Base-by-base conservation (phyloP, 1,140 invertebrate species). In the Lineus longissimus region DNA sequence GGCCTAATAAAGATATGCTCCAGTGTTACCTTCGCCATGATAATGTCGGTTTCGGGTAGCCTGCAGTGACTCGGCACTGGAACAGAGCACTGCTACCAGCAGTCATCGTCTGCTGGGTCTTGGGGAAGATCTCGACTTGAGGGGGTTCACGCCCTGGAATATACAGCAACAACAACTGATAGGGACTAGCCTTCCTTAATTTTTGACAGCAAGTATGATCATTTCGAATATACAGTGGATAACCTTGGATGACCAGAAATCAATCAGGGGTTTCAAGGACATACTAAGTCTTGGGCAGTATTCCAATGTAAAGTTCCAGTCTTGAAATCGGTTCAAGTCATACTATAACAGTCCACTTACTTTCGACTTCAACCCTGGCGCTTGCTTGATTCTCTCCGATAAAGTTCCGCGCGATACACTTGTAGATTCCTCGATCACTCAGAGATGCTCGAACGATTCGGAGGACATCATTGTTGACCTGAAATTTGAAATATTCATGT, bases 311-410 rank as follows among this genome's bases (percentile, higher is more conserved):
- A 43, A 43, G 11, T 11, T 11, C 11, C 40, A 11, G n/a, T 43
- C n/a, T 43, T 13, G 11, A 43, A n/a, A n/a, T n/a, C n/a, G n/a
- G n/a, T n/a, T n/a, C n/a, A n/a, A n/a, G n/a, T n/a, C n/a, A n/a
- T n/a, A n/a, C n/a, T n/a, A n/a, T 27, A 29, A 27, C 30, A 61
- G 9, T 29, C 7, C 54, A 86, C 90, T 88, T 83, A 92, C 93
- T 86, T 85, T 94, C 92, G 68, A 97, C 89, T 80, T 93, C 91
- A 41, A 97, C 84, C 68, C 87, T 86, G 0, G 89, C 87, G 62
- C 87, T 89, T n/a, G 85, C 85, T 71, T 89, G 86, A 45, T 85
- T 84, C 36, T 84, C 67, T 36, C 85, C 83, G 47, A 76, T 83
- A 25, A 74, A 54, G 72, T 84, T 88, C 29, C 84, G 83, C 1